Conservation (phyloP, 2,888 invertebrate genomes). For the Patella pellucida region DNA sequence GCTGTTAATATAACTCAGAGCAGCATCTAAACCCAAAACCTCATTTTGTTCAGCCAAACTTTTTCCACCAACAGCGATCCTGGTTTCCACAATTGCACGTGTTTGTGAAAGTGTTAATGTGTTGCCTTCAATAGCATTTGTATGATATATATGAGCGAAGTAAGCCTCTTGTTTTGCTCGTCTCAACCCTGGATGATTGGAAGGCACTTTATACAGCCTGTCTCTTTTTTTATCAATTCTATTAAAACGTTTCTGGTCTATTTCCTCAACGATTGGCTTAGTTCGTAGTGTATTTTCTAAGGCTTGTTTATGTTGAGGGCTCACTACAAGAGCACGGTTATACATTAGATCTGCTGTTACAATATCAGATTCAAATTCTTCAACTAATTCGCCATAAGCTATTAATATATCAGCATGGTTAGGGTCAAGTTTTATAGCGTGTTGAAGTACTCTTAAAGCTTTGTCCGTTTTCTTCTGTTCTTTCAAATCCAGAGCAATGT, state of each 20-base stretch:
- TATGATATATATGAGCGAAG: slow-evolving; percentile 94
- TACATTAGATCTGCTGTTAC: slow-evolving; percentile 92
- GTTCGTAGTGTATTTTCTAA: slow-evolving; percentile 83
- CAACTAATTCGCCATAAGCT: slow-evolving; percentile 93
- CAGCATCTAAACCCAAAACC: slow-evolving; percentile 89
- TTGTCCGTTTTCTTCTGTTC: slow-evolving; percentile 86
- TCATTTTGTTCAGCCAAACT: slow-evolving; percentile 97
- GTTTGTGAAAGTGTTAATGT: slow-evolving; percentile 95
- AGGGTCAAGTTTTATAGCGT: slow-evolving; percentile 91
- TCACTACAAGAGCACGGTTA: slow-evolving; percentile 82
- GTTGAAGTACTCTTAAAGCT: slow-evolving; percentile 78
- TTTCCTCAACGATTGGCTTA: slow-evolving; percentile 85
- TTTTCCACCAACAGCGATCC: slow-evolving; percentile 84
- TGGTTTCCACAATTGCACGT: slow-evolving; percentile 90
- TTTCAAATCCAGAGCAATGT: slow-evolving; percentile 88
- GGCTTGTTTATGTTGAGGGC: slow-evolving; percentile 80
- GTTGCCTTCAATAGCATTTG: slow-evolving; percentile 97
- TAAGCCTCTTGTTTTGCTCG: slow-evolving; percentile 95
- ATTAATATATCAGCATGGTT: slow-evolving; percentile 92
- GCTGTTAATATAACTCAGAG: slow-evolving; percentile 89
- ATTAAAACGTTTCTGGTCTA: slow-evolving; percentile 84
- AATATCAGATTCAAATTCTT: slow-evolving; percentile 86
- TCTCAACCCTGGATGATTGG: slow-evolving; percentile 83
- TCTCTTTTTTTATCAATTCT: slow-evolving; percentile 88
- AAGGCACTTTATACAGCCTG: slow-evolving; percentile 84